phyloP scores from a whole-genome alignment of 2,113 vertebrate species.

The Alaudala cheleensis region DNA sequence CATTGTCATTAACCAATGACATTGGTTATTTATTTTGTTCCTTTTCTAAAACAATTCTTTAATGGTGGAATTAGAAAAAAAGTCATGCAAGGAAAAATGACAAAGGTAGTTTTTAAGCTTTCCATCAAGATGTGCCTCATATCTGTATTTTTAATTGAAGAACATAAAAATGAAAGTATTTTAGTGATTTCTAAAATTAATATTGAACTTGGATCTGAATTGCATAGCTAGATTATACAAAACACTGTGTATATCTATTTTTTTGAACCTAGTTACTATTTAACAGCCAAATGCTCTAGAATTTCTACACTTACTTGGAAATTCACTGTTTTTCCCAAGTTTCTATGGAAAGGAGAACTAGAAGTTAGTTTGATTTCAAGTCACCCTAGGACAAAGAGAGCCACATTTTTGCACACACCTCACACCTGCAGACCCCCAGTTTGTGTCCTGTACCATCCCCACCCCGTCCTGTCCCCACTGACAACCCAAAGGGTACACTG shows the following conservation, averaged over 20 bases:
- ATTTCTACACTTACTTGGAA: not conserved
- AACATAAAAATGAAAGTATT: not conserved
- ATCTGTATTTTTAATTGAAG: not conserved
- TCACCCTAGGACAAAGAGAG: no score
- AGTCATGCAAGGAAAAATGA: not conserved
- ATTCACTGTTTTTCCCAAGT: not conserved
- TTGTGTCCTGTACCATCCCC: not conserved
- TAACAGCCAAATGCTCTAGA: not conserved
- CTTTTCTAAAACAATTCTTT: not conserved
- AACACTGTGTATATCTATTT: not conserved
- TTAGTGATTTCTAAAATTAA: not conserved
- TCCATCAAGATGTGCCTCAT: not conserved
- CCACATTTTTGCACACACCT: not conserved
- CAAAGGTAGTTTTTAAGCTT: not conserved
- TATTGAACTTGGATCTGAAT: not conserved
- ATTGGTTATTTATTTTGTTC: not conserved
- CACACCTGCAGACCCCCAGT: not conserved
- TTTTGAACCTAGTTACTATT: not conserved
- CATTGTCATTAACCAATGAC: no score
- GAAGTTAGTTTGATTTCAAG: not conserved
- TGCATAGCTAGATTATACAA: not conserved
- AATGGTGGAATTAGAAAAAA: not conserved
- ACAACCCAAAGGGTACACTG: not conserved
- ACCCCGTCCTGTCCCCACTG: not conserved
- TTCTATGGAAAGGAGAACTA: not conserved